Base-by-base conservation (phyloP, 2,888 invertebrate genomes). In the Smittia sp. region DNA sequence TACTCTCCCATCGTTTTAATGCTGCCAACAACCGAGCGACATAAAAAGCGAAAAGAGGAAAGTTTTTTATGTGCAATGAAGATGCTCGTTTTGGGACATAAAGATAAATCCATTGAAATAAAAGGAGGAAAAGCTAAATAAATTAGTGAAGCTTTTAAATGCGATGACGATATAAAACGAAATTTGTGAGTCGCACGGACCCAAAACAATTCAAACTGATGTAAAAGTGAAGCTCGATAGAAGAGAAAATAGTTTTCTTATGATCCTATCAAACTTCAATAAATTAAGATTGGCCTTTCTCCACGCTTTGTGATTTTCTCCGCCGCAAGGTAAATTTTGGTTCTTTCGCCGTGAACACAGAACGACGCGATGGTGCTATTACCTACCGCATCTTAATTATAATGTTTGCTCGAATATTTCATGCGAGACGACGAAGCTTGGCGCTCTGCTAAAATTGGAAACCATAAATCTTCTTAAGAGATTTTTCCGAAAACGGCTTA, bases 31-130 rank as follows among this genome's bases (percentile, higher is more conserved):
- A 46, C 46, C 15, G 46, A 46, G 46, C 46, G 46, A 46, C 46
- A 46, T 46, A 46, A 46, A 46, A 46, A 46, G 46, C n/a, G n/a
- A 46, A 11, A 46, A 46, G 11, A 3, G 46, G n/a, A 46, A 46
- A 46, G 46, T 46, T 46, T 46, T 46, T 46, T 46, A 46, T 46
- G 46, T 46, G 46, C 11, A n/a, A 15, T 15, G 46, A 46, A 46
- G 46, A 46, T 46, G 58, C 58, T 58, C 58, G 22, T 7, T 58
- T 18, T 22, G 18, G 58, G 58, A 58, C 58, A 20, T 58, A 58
- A 58, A 58, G 58, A 58, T 58, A 58, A 58, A 20, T 58, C 18
- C 58, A 20, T 22, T n/a, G 58, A 58, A 58, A 58, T 58, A 58
- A 58, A 58, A 18, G 58, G 18, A 18, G 58, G 58, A 18, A 18